Percentiles rank a stretch among this genome's conserved stretches.
Evolutionary conservation across 2,797 vertebrate genomes (phyloP).

Genomic region (Chaetodon trifasciatus): DNA sequence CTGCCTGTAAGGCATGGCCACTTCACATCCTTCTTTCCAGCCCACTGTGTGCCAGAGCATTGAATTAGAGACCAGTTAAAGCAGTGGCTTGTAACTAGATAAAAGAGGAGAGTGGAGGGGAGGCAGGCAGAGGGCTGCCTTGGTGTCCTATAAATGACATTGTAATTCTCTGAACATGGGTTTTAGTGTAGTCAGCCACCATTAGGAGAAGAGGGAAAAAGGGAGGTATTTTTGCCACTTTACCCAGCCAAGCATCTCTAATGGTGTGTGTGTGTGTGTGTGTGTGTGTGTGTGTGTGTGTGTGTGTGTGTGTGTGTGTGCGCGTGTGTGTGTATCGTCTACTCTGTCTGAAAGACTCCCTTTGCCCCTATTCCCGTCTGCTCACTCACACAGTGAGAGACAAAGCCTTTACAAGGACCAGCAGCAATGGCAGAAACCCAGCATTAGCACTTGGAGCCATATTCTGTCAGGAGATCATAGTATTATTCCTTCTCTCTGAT

Average conservation of each 20-base stretch:
- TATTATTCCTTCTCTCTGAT: conserved; percentile 39
- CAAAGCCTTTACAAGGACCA: conserved; percentile 63
- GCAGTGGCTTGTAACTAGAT: conserved; percentile 84
- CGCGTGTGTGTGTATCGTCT: conserved; percentile 51
- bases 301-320: conserved; percentile 61
- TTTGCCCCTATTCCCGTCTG: conserved; percentile 66
- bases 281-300: conserved; percentile 56
- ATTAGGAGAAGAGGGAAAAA: conserved; percentile 80
- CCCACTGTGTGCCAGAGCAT: conserved; percentile 65
- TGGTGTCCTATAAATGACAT: conserved; percentile 88
- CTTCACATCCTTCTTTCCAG: conserved; percentile 61
- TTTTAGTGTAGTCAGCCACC: conserved; percentile 84
- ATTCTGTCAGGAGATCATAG: conserved; percentile 46
- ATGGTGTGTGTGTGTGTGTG: conserved; percentile 63
- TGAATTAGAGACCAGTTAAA: conserved; percentile 81
- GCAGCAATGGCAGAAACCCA: conserved; percentile 59
- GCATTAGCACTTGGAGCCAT: conserved; percentile 53
- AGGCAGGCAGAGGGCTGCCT: conserved; percentile 72
- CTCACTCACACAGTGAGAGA: conserved; percentile 67
- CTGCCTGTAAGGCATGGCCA: conserved; percentile 63
- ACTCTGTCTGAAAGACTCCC: conserved; percentile 78
- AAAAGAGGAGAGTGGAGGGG: conserved; percentile 77
- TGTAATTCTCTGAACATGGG: conserved; percentile 86
- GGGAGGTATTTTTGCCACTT: conserved; percentile 82
- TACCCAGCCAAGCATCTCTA: conserved; percentile 82